Evolutionary conservation across 2,113 vertebrate genomes (phyloP), one percentile per base, ranked within the genome.

Genomic region (Colaptes auratus): DNA sequence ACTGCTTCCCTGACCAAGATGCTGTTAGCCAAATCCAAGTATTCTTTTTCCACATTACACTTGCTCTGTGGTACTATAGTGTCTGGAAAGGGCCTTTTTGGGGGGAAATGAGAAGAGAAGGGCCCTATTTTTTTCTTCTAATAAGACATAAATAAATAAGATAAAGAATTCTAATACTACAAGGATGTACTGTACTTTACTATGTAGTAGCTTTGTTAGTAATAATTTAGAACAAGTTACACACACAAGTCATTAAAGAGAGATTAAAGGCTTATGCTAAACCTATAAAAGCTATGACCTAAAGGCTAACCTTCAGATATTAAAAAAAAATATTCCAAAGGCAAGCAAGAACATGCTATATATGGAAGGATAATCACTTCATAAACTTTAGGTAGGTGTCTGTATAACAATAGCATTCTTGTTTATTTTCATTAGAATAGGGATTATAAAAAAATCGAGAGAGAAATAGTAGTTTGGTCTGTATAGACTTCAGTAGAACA

Each of bases 241-340:
- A 91, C 35, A 76, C 16, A 77, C 91, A 93, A 95, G 92, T 86
- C 84, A 92, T 94, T 86, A 78, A 74, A 71, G 28, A 76, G 75
- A 80, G 63, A 83, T 93, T 96, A 92, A 92, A 92, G 72, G 72
- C 48, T 92, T 89, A 88, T 14, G 12, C 20, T 83, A 67, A 90
- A 80, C 19, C 53, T 84, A 76, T 31, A 81, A 93, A 94, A 94
- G 35, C 76, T 66, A 53, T 50, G 60, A 92, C 60, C 76, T 77
- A 88, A 86, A 74, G 63, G 21, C 12, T 65, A 82, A 81, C 44
- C 61, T 80, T 80, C 48, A 80, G 63, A 76, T 69, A 89, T 46
- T 69, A 46, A 83, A 91, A 86, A 91, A 61, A 90, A 87, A 60
- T 3, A 7, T 77, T 85, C 46, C 58, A 85, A 95, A 86, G 39